phyloP scores from a whole-genome alignment of 2,888 invertebrate species.

The Drosophila mimica region DNA sequence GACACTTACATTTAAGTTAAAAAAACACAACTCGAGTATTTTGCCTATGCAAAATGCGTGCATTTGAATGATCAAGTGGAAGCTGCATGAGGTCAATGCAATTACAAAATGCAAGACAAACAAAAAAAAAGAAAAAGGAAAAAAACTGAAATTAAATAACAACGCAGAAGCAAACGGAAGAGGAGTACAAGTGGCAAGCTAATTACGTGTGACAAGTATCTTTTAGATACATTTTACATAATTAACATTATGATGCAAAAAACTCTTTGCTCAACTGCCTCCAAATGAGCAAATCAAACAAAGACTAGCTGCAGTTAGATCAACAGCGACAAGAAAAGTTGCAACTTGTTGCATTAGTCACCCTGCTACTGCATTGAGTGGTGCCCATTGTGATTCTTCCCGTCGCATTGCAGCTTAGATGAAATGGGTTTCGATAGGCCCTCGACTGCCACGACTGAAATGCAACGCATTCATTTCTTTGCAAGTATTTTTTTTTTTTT shows the following conservation, averaged over 20 bases:
- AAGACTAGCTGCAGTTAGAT: constrained; percentile 53
- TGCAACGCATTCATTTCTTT: constrained; percentile 50
- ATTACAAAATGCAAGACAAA: constrained; percentile 15
- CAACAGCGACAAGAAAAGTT: constrained; percentile 23
- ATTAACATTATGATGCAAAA: constrained; percentile 47
- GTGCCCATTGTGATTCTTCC: constrained; percentile 38
- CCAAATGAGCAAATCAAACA: constrained; percentile 58
- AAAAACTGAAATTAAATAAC: constrained; percentile 10
- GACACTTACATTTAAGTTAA: constrained; percentile 18
- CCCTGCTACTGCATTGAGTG: constrained; percentile 38
- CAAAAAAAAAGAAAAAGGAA: constrained; percentile 1
- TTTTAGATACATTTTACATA: constrained; percentile 46
- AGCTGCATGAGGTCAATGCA: constrained; percentile 50
- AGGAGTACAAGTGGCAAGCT: constrained; percentile 5
- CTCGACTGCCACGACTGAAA: constrained; percentile 40
- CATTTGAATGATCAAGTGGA: constrained; percentile 28
- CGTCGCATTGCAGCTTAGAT: constrained; percentile 75
- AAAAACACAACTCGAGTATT: background rate
- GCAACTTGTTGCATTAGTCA: constrained; percentile 68
- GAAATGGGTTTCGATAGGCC: constrained; percentile 61
- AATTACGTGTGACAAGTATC: constrained; percentile 59
- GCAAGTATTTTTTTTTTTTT: constrained; percentile 24
- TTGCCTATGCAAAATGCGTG: constrained; percentile 8
- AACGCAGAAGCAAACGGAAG: background rate
- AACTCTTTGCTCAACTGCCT: constrained; percentile 34